Evolutionary conservation across 2,797 vertebrate genomes (phyloP).

Genomic region (Alca torda): DNA sequence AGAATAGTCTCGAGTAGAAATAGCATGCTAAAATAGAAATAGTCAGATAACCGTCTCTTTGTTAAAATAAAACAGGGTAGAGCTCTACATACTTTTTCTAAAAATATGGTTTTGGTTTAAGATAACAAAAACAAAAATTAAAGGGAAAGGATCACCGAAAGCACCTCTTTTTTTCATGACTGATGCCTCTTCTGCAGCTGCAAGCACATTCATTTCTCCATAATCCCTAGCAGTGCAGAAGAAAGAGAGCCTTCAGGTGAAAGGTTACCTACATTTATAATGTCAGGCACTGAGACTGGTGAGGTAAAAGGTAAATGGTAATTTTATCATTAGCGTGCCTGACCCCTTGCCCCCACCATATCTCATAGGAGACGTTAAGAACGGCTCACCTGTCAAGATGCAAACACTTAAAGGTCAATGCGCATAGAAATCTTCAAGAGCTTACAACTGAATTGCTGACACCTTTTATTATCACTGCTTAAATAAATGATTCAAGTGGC

Average conservation of each 20-base stretch:
- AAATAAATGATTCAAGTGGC: slow-evolving; percentile 82
- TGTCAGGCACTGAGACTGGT: slow-evolving; percentile 73
- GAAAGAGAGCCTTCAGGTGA: slow-evolving; percentile 77
- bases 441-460: slow-evolving; percentile 77
- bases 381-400: slow-evolving; percentile 76
- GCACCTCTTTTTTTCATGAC: not conserved
- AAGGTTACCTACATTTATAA: slow-evolving; percentile 84
- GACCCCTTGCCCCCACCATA: slow-evolving; percentile 75
- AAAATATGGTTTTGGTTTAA: not conserved
- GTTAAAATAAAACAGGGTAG: not conserved
- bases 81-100: not conserved
- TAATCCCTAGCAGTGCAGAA: slow-evolving; percentile 63
- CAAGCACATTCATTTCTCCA: slow-evolving; percentile 41
- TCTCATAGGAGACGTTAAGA: slow-evolving; percentile 75
- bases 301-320: slow-evolving; percentile 82
- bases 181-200: slow-evolving; percentile 39
- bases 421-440: slow-evolving; percentile 76
- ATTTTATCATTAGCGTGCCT: slow-evolving; percentile 85
- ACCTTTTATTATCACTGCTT: slow-evolving; percentile 81
- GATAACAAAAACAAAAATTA: not conserved
- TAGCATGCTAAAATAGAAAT: not conserved
- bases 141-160: not conserved
- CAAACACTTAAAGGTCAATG: slow-evolving; percentile 80
- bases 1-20: not conserved
- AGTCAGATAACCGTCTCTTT: not conserved